phyloP scores from a whole-genome alignment of 2,888 invertebrate species.

The Sipha maydis region DNA sequence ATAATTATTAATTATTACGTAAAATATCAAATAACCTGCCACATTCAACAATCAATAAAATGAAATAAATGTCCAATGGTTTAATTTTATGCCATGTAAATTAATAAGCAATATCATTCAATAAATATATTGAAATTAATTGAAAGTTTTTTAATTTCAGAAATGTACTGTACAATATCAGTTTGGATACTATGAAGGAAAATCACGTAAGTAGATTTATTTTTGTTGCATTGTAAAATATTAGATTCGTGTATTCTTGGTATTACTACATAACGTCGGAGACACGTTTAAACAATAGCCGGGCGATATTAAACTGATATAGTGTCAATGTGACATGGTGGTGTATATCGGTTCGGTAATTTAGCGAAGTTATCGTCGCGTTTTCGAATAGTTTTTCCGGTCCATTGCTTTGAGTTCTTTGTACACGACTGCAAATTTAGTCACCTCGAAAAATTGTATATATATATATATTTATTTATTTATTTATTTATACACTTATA shows the following conservation, averaged over 20 bases:
- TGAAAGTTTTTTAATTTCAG: constrained; percentile 71
- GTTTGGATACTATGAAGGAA: constrained; percentile 84
- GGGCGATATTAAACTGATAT: not conserved
- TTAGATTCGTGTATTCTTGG: not conserved
- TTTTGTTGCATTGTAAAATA: constrained; percentile 12
- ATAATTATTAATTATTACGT: constrained; percentile 16
- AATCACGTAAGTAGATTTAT: constrained; percentile 69
- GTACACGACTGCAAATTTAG: not conserved
- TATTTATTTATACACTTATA: no score
- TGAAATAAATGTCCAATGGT: not conserved
- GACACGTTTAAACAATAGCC: constrained; percentile 1
- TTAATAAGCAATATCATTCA: not conserved
- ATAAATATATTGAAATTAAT: constrained; percentile 12
- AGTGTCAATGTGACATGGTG: no score
- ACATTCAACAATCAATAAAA: not conserved
- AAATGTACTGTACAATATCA: constrained; percentile 91
- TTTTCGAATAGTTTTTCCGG: constrained; percentile 50
- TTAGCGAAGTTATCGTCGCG: constrained; percentile 71
- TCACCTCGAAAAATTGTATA: not conserved
- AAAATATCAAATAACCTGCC: not conserved
- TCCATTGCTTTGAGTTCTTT: constrained; percentile 40
- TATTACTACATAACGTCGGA: not conserved
- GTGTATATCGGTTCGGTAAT: not conserved
- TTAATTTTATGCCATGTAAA: not conserved
- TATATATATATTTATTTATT: no score